Conservation (phyloP, 1,140 invertebrate species). For the Drosophila tsacasi region DNA sequence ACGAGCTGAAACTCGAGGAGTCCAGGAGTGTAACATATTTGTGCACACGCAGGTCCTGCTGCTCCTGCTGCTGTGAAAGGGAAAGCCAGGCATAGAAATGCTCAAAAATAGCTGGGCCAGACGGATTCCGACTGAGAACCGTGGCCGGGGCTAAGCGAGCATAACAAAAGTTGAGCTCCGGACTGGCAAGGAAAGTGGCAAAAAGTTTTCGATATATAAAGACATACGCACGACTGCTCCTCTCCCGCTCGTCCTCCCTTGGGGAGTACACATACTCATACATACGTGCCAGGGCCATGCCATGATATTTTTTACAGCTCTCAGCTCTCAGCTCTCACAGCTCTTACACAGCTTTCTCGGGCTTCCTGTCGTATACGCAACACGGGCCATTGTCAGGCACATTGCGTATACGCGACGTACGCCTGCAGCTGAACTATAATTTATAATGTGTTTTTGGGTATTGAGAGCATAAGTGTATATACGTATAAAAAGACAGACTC, state of each 20-base stretch:
- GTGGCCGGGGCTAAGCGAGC: conserved; percentile 60
- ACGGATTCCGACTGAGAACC: not conserved
- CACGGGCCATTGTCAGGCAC: conserved; percentile 61
- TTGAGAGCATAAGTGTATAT: conserved; percentile 28
- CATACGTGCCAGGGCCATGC: conserved; percentile 36
- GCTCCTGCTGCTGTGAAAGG: conserved; percentile 44
- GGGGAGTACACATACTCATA: not conserved
- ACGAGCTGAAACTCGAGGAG: conserved; percentile 36
- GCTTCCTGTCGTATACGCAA: conserved; percentile 50
- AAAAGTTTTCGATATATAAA: conserved; percentile 81
- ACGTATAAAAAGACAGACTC: conserved; percentile 6
- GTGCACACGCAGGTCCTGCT: conserved; percentile 32
- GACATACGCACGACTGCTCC: conserved; percentile 75
- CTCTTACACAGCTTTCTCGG: conserved; percentile 46
- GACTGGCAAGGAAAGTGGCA: conserved; percentile 70
- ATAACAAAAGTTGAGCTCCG: conserved; percentile 79
- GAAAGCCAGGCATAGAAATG: conserved; percentile 55
- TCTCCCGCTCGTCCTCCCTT: not conserved
- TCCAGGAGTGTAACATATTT: conserved; percentile 61
- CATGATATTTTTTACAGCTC: conserved; percentile 18
- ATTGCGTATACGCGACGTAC: conserved; percentile 72
- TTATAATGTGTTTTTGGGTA: conserved; percentile 72
- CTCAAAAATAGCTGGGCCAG: conserved; percentile 43
- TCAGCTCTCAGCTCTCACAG: conserved; percentile 48
- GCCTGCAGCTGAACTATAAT: conserved; percentile 68